phyloP scores from a whole-genome alignment of 2,113 vertebrate species.

The Thamnaconus septentrionalis region DNA sequence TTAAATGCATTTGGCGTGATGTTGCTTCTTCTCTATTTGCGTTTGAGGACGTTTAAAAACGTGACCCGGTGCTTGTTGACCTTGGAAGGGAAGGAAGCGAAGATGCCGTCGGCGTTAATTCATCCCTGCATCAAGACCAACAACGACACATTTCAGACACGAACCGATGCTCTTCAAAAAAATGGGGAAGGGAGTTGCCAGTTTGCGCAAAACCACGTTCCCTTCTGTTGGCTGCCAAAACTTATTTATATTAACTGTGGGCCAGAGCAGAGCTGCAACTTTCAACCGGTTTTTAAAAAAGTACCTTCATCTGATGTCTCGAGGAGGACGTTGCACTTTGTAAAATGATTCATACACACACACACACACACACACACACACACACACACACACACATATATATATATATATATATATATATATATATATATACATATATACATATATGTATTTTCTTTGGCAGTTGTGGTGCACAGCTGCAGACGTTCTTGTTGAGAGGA shows the following conservation, averaged over 20 bases:
- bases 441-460: not conserved
- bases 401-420: too few relatives aligned
- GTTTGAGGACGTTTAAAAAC: conserved; percentile 42
- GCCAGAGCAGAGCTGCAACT: not conserved
- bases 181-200: not conserved
- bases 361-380: not conserved
- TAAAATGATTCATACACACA: conserved; percentile 3
- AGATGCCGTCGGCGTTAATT: too few relatives aligned
- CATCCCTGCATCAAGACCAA: too few relatives aligned
- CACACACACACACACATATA: too few relatives aligned
- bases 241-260: not conserved
- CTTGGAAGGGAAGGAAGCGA: too few relatives aligned
- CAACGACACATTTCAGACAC: too few relatives aligned
- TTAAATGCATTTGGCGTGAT: conserved; percentile 54
- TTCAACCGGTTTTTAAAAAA: conserved; percentile 4
- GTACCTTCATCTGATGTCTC: conserved; percentile 29
- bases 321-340: conserved; percentile 37
- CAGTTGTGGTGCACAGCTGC: conserved; percentile 18
- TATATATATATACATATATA: too few relatives aligned
- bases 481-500: not conserved
- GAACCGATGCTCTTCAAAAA: conserved; percentile 7
- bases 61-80: conserved; percentile 7
- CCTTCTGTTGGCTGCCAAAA: not conserved
- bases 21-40: conserved; percentile 43
- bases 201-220: not conserved